Percentiles rank a stretch among this genome's conserved stretches.
Conservation (phyloP, 2,113 vertebrate genomes). For the Hydrolagus affinis region DNA sequence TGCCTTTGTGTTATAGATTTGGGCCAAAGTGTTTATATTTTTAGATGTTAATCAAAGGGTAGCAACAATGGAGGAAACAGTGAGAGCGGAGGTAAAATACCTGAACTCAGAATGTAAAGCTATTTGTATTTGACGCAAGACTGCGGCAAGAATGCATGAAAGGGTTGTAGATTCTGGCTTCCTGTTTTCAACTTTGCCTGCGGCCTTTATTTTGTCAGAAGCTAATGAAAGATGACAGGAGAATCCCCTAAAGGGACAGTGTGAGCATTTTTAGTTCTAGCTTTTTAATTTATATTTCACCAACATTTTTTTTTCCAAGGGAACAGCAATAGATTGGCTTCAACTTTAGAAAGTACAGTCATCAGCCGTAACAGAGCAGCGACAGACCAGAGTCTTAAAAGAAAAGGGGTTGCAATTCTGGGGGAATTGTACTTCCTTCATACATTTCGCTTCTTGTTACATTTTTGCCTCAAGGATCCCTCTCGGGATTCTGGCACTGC, state of each 20-base stretch:
- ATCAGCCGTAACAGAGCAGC: too few species aligned
- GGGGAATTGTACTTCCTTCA: background rate
- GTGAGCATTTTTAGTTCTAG: slow-evolving; percentile 48
- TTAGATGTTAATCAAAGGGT: slow-evolving; percentile 56
- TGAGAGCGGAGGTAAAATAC: background rate
- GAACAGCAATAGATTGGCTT: slow-evolving; percentile 46
- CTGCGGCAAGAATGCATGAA: background rate
- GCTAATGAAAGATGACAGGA: slow-evolving; percentile 67
- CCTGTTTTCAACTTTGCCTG: slow-evolving; percentile 46
- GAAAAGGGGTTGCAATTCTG: background rate
- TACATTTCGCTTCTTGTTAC: background rate
- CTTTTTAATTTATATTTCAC: slow-evolving; percentile 49
- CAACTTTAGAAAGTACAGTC: background rate
- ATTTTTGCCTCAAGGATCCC: background rate
- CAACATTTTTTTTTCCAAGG: slow-evolving; percentile 51
- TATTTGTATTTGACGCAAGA: background rate
- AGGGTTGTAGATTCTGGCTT: slow-evolving; percentile 44
- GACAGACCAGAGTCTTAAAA: background rate
- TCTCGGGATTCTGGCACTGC: background rate
- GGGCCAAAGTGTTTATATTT: slow-evolving; percentile 61
- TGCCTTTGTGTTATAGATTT: slow-evolving; percentile 65
- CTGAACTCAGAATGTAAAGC: too few species aligned
- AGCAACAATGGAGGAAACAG: background rate
- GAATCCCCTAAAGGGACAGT: slow-evolving; percentile 52
- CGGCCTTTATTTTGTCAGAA: slow-evolving; percentile 59